Evolutionary conservation across 2,797 vertebrate species (phyloP).

Genomic region (Crypturellus tataupa): DNA sequence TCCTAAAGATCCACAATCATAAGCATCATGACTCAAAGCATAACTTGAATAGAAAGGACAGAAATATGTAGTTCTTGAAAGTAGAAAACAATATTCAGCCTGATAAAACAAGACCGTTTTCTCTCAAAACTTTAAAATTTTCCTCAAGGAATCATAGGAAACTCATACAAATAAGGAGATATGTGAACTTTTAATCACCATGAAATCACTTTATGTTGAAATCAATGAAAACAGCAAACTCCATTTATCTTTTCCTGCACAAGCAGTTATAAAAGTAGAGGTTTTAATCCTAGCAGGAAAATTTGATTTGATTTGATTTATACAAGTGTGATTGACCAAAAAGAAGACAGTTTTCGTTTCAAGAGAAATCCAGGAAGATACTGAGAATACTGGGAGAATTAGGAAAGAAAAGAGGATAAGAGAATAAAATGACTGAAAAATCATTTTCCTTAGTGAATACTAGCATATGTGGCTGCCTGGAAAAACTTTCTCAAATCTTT

Average conservation of each 20-base stretch:
- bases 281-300: neutral
- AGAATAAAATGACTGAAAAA: neutral
- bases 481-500: neutral
- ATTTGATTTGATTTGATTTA: slow-evolving; percentile 11
- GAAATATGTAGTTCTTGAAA: neutral
- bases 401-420: neutral
- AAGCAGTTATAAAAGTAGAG: neutral
- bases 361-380: neutral
- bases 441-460: neutral
- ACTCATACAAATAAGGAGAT: neutral
- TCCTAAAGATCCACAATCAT: neutral
- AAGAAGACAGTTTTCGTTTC: neutral
- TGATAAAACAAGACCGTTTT: neutral
- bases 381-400: neutral
- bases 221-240: neutral
- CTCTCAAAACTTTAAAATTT: neutral
- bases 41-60: neutral
- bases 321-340: neutral
- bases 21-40: neutral
- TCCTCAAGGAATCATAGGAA: neutral
- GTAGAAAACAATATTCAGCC: neutral
- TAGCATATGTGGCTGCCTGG: neutral
- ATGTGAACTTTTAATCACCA: neutral
- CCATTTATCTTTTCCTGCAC: neutral
- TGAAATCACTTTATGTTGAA: neutral